Evolutionary conservation across 2,797 vertebrate genomes (phyloP).

Genomic region (Ctenosaura bakeri): DNA sequence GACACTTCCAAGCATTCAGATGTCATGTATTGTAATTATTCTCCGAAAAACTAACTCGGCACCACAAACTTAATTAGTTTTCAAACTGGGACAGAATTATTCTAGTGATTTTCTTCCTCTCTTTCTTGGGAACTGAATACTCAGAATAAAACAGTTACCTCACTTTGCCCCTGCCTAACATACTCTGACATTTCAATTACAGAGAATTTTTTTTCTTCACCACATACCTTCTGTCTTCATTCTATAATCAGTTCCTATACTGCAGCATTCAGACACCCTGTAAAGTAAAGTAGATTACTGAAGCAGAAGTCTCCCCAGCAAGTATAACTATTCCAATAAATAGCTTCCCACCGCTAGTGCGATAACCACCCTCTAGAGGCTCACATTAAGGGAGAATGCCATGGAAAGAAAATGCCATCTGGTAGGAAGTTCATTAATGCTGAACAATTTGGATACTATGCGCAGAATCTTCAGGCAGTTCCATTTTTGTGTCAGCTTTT

Average conservation of each 20-base stretch:
- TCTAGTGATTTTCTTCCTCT: slow-evolving; percentile 21
- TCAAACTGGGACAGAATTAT: slow-evolving; percentile 29
- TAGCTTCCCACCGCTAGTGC: slow-evolving; percentile 21
- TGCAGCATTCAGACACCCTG: neutral
- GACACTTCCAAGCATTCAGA: slow-evolving; percentile 23
- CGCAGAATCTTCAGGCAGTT: neutral
- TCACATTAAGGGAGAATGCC: slow-evolving; percentile 10
- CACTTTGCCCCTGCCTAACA: slow-evolving; percentile 1
- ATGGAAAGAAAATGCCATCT: slow-evolving; percentile 5
- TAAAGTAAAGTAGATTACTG: slow-evolving; percentile 39
- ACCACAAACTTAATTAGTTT: slow-evolving; percentile 37
- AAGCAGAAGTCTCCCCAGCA: slow-evolving; percentile 4
- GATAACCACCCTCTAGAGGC: slow-evolving; percentile 28
- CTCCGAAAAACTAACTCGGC: slow-evolving; percentile 20
- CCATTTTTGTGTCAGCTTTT: neutral
- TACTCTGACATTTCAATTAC: slow-evolving; percentile 32
- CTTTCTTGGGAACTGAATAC: slow-evolving; percentile 16
- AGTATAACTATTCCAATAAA: slow-evolving; percentile 32
- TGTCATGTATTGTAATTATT: neutral
- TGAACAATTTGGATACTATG: slow-evolving; percentile 22
- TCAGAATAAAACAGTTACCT: slow-evolving; percentile 22
- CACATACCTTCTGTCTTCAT: slow-evolving; percentile 18
- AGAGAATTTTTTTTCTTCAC: slow-evolving; percentile 35
- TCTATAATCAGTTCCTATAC: fast-evolving
- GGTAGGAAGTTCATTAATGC: slow-evolving; percentile 34